Evolutionary conservation across 2,797 vertebrate genomes (phyloP), one percentile per base, ranked within the genome.

Genomic region (Ibycter americanus): DNA sequence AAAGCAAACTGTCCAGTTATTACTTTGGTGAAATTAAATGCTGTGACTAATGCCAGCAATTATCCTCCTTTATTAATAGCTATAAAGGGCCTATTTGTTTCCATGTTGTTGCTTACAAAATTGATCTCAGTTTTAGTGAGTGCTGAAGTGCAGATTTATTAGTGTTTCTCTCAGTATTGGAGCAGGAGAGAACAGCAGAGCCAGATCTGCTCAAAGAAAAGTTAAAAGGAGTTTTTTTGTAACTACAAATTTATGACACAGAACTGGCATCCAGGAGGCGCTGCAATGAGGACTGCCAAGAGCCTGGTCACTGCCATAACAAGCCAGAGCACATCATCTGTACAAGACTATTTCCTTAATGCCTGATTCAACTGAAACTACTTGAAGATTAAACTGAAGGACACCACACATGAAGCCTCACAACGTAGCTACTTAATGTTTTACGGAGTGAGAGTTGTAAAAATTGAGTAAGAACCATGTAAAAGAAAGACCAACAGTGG

Each of bases 41-140:
- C 90, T 20, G 8, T 98, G 93, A 98, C 95, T 97, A 97, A 98
- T 97, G 88, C 38, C 81, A 86, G 67, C 74, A 97, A 96, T 96
- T 98, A 96, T 77, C 73, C 55, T 90, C 62, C 84, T 93, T 96
- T 98, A 97, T 97, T 98, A 98, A 98, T 87, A 95, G 52, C 80
- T 96, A 79, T 96, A 97, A 97, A 97, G 63, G 61, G 26, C 38
- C 68, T 97, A 58, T 98, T 97, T 98, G 54, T 97, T 97, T 97
- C 92, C 77, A 79, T 94, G 73, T 87, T 96, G 86, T 59, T 96
- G 65, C 63, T 96, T 96, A 90, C 83, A 79, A 92, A 97, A 96
- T 90, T 94, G 74, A 96, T 97, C 81, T 88, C 65, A 81, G 62
- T 92, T 97, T 95, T 63, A 96, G 21, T 82, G 86, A 96, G n/a